Conservation (phyloP, 2,797 vertebrate species). For the Brachyalestes nurse region DNA sequence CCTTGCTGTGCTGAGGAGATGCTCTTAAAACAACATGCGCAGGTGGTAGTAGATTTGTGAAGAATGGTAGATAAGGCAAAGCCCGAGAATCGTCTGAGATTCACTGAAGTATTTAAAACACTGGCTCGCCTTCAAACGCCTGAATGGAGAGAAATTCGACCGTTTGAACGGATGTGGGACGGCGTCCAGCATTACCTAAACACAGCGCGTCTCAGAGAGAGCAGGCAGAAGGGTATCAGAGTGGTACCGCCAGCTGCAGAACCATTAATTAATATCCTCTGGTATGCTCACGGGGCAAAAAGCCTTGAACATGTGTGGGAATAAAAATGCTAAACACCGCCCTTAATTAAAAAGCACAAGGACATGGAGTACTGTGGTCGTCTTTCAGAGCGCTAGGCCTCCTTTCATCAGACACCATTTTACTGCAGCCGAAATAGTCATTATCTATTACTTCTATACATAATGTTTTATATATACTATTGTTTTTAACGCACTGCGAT, state of each 20-base stretch:
- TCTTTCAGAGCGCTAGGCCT: constrained; percentile 28
- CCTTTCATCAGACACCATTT: constrained; percentile 26
- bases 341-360: constrained; percentile 53
- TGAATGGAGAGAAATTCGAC: constrained; percentile 54
- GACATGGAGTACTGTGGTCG: constrained; percentile 28
- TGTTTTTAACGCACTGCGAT: constrained; percentile 53
- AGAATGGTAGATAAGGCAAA: constrained; percentile 52
- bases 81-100: constrained; percentile 54
- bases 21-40: constrained; percentile 54
- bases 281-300: constrained; percentile 74
- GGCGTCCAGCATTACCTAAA: constrained; percentile 71
- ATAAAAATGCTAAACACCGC: constrained; percentile 58
- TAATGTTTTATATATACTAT: constrained; percentile 53
- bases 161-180: constrained; percentile 61
- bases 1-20: constrained; percentile 40
- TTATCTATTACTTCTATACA: constrained; percentile 57
- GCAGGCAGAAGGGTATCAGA: constrained; percentile 71
- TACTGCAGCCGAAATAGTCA: constrained; percentile 4
- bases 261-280: constrained; percentile 80
- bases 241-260: constrained; percentile 87
- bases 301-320: constrained; percentile 81
- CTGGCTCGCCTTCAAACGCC: constrained; percentile 62
- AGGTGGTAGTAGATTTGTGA: constrained; percentile 55
- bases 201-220: constrained; percentile 70
- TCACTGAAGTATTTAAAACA: constrained; percentile 62